Evolutionary conservation across 2,888 invertebrate genomes (phyloP).

Genomic region (Ellobium chinense): DNA sequence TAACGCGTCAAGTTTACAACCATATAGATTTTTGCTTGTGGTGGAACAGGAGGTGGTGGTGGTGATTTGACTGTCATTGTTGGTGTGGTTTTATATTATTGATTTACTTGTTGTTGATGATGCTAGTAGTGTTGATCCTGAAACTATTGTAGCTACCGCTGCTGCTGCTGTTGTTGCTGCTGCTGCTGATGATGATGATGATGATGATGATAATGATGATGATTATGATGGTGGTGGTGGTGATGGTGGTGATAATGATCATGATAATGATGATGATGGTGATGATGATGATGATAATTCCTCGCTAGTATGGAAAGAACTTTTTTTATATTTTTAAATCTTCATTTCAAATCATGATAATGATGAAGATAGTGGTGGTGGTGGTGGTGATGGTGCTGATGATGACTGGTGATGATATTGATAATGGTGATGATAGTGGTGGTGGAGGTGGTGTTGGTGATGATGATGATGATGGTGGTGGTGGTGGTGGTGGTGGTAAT

Average conservation of each 20-base stretch:
- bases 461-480: neutral
- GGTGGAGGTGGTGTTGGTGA: neutral
- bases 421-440: neutral
- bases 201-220: neutral
- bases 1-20: too few species aligned
- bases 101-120: neutral
- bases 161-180: neutral
- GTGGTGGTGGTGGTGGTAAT: neutral
- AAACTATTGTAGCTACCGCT: neutral
- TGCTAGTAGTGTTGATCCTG: neutral
- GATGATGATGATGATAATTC: neutral
- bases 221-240: neutral
- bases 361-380: neutral
- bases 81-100: neutral
- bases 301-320: neutral
- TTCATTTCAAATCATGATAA: neutral
- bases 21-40: too few species aligned
- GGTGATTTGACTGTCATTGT: neutral
- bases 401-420: neutral
- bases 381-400: neutral
- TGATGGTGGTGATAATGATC: neutral
- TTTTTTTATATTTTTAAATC: neutral
- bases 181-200: neutral
- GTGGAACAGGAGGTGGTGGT: neutral
- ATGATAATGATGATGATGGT: neutral